Evolutionary conservation across 2,888 invertebrate genomes (phyloP), one percentile per base, ranked within the genome.

Genomic region (Rhamphomyia laevipes): DNA sequence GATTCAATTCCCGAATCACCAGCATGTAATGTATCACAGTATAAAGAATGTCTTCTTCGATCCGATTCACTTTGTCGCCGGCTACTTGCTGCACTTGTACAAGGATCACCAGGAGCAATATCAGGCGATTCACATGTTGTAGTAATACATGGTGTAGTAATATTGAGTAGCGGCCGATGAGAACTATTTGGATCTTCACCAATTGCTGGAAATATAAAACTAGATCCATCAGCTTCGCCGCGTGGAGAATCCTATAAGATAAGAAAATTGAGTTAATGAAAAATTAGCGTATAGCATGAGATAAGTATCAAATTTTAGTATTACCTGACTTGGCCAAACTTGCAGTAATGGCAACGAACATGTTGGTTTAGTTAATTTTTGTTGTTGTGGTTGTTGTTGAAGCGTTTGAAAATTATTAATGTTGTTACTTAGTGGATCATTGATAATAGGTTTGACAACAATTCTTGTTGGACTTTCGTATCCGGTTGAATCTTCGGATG

Each of bases 1-100:
- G 83, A 83, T 56, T 83, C 82, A 61, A 83, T 84, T 51, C 83
- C 83, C 16, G 82, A 83, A 64, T 84, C 83, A 57, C 77, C 76
- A 45, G 72, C 74, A 56, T 75, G 74, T 54, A 70, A 62, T 46
- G 68, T 69, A 62, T 76, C 76, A 63, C 73, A 71, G 62, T 64
- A 69, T 45, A 69, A 59, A 47, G 70, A 70, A 52, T 61, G 64
- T 41, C 69, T 64, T 11, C 68, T 62, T 9, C 21, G 33, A n/a
- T 18, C 16, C 17, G 12, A 18, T 18, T 40, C 18, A 17, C 16
- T 43, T 16, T 43, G 35, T 16, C 33, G 43, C 30, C 40, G 33
- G 18, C 45, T 49, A 31, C 33, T 38, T 33, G 18, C 43, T 27
- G 41, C 35, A 18, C 30, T 37, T 3, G 9, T 37, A 38, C 17